Conservation (phyloP, 37 sponge, comb jelly and placozoan species). For the Bolinopsis microptera region DNA sequence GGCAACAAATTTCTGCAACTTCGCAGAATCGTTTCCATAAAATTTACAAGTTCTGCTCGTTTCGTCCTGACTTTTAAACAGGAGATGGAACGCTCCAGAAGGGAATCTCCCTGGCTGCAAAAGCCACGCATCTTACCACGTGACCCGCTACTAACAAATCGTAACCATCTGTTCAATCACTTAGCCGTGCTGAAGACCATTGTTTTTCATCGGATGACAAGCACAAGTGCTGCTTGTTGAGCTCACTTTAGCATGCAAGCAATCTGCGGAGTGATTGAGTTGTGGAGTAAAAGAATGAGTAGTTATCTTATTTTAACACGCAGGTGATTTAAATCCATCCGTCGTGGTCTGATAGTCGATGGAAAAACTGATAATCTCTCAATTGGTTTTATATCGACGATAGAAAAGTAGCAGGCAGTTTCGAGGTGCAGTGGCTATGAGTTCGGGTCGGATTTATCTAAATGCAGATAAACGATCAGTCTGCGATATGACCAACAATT, state of each 20-base stretch:
- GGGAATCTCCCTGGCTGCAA: not conserved
- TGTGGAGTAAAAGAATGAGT: not conserved
- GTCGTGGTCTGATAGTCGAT: no score
- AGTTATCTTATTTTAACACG: not conserved
- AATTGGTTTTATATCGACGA: no score
- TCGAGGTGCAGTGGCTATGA: no score
- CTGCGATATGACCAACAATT: no score
- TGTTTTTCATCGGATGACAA: not conserved
- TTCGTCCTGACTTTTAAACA: not conserved
- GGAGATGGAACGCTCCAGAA: not conserved
- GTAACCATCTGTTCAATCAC: not conserved
- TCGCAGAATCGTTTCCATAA: not conserved
- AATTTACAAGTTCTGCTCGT: not conserved
- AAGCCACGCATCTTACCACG: not conserved
- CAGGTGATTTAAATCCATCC: not conserved
- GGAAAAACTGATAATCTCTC: no score
- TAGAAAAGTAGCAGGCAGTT: no score
- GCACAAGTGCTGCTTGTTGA: not conserved
- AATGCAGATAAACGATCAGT: no score
- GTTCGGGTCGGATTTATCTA: no score
- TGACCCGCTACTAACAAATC: not conserved
- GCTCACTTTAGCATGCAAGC: not conserved
- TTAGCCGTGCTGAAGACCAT: not conserved
- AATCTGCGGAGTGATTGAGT: not conserved
- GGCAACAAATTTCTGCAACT: not conserved